phyloP scores from a whole-genome alignment of 2,888 invertebrate genomes.

The Cecidostiba fungosa region DNA sequence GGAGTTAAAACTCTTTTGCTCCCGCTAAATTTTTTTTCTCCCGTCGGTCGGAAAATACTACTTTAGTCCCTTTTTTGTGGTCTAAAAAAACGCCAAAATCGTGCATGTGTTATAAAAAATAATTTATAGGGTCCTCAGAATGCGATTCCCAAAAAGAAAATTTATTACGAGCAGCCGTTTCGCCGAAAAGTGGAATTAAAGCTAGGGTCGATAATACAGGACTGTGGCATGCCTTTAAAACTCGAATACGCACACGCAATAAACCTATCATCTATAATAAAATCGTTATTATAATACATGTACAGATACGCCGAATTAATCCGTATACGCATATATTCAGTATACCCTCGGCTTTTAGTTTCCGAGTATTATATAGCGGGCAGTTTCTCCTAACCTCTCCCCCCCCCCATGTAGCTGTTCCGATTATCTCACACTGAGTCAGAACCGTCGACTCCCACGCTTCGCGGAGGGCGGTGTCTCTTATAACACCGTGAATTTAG shows the following conservation, averaged over 20 bases:
- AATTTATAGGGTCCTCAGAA: no score
- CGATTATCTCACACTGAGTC: slow-evolving; percentile 31
- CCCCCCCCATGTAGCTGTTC: neutral
- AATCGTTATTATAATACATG: neutral
- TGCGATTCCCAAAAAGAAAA: no score
- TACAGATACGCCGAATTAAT: neutral
- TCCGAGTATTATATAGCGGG: slow-evolving; percentile 11
- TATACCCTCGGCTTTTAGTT: neutral
- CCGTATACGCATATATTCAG: neutral
- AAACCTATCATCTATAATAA: neutral
- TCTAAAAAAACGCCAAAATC: no score
- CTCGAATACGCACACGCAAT: neutral
- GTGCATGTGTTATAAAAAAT: no score
- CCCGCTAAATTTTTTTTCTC: slow-evolving; percentile 27
- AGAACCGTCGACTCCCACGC: slow-evolving; percentile 36
- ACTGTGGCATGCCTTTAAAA: neutral
- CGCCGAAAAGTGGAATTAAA: no score
- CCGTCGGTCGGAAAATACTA: no score
- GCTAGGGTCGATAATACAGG: no score
- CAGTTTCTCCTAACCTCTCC: slow-evolving; percentile 36
- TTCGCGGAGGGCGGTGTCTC: slow-evolving; percentile 18
- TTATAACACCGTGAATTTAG: slow-evolving; percentile 16
- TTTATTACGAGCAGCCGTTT: no score
- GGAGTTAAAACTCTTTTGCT: no score
- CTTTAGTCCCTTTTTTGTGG: no score